Evolutionary conservation across 35 echinoderm and acorn worm species (phyloP), one percentile per base, ranked within the genome.

Genomic region (Heliocidaris erythrogramma): DNA sequence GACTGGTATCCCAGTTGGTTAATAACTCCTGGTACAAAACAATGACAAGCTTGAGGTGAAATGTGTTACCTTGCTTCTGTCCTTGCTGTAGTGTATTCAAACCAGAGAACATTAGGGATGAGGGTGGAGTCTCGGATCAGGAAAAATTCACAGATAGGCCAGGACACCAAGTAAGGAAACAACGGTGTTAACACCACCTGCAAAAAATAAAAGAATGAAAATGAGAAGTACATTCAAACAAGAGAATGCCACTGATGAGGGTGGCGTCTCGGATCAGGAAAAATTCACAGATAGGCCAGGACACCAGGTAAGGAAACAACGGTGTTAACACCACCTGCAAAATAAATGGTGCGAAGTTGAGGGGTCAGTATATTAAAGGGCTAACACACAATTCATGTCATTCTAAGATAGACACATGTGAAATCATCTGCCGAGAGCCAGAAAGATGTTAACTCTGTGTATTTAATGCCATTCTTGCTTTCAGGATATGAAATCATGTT

Each of bases 21-120:
- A 78, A 5, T n/a, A 78, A 78, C 21, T 21, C 21, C 27, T 78
- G 17, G 17, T 78, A 4, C 7, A 27, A n/a, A n/a, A 7, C 65
- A 78, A 78, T 78, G 65, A 5, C 2, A n/a, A 2, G 65, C 21
- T 6, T n/a, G n/a, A 2, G 18, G 18, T 78, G 18, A 78, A 24
- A 69, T 94, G 9, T 93, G 95, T 96, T 50, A 97, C 98, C 98
- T 97, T 17, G 98, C 98, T 94, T 99, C 98, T 87, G 97, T 96
- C 71, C 98, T 93, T 48, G 98, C 97, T 49, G 95, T 96, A 61
- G 98, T 99, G 30, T 99, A 99, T 61, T 99, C 98, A 95, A 99
- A 99, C 98, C 98, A 99, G 17, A 99, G 69, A 29, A 99, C 97
- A 85, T 99, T 99, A n/a, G 98, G 98, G 96, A 99, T 99, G 59